Base-by-base conservation (phyloP, 1,140 invertebrate genomes). In the Andricus grossulariae region DNA sequence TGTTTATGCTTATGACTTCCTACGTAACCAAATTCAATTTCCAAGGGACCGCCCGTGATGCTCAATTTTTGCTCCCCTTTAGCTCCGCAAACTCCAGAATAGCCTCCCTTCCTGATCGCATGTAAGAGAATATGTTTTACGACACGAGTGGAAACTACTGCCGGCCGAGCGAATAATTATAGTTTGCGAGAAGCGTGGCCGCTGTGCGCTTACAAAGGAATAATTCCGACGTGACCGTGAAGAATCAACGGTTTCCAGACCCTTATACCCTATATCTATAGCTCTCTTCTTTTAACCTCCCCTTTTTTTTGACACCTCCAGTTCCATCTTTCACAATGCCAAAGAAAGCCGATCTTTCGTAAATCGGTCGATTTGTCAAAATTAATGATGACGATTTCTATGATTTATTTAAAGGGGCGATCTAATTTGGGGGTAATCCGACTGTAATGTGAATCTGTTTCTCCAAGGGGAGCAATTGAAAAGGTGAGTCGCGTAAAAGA, bases 1-100 rank as follows among this genome's bases (percentile, higher is more conserved):
- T 60, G 78, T 72, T 66, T 49, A 73, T 74, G 81, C 74, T 54
- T 66, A 39, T 45, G 25, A 66, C 60, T 66, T 66, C 60, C 60
- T 66, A 12, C 15, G 25, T 66, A 82, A 81, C 82, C 76, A 85
- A 84, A 86, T 87, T 87, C 86, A 83, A 86, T 87, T 87, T 87
- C 80, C 82, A 85, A 81, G 82, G 78, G 77, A 83, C 78, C 82
- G 77, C 57, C 60, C 60, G 60, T 66, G 76, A 13, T 66, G 60
- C 13, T 66, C 25, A 39, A 66, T 66, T 66, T 66, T 66, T 66
- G 25, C 60, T 66, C 25, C 60, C 60, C 60, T 66, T 39, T 25
- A 66, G 39, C 13, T 32, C 4, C 4, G 12, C 15, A 25, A 32
- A 32, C 57, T 13, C 57, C 39, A 15, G 21, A 21, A 15, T 60